Evolutionary conservation across 2,888 invertebrate genomes (phyloP), one percentile per base, ranked within the genome.

Genomic region (Meganola albula): DNA sequence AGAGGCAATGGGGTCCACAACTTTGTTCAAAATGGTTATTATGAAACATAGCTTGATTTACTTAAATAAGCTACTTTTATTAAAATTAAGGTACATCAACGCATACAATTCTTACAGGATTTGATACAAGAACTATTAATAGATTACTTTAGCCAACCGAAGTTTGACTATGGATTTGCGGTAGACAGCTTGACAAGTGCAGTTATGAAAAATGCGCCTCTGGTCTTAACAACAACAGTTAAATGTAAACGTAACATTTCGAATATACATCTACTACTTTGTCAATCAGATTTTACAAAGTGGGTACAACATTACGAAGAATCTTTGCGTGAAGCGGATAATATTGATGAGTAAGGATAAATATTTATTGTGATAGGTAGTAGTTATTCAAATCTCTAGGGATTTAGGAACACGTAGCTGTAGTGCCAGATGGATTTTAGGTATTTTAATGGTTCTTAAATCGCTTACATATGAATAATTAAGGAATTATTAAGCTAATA

Each of bases 1-100:
- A 29, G 67, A 55, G 31, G 72, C 63, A 2, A 52, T 72, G 40
- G 80, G 80, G 24, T 74, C 82, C 8, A 58, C 72, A 2, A 74
- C 74, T 2, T 62, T 82, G 63, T 82, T 83, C 56, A 70, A 76
- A 27, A 67, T 74, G 74, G 82, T 80, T n/a, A n/a, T n/a, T n/a
- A n/a, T n/a, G n/a, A n/a, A n/a, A n/a, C n/a, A n/a, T n/a, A n/a
- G n/a, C n/a, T n/a, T n/a, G n/a, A n/a, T n/a, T n/a, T n/a, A n/a
- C n/a, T n/a, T n/a, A n/a, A n/a, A n/a, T n/a, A n/a, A n/a, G n/a
- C n/a, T n/a, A n/a, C n/a, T n/a, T n/a, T n/a, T n/a, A n/a, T n/a
- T n/a, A n/a, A n/a, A n/a, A n/a, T n/a, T n/a, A n/a, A n/a, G n/a
- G n/a, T n/a, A n/a, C n/a, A n/a, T n/a, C n/a, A n/a, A n/a, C n/a